Evolutionary conservation across 2,888 invertebrate species (phyloP).

Genomic region (Hofmannophila pseudospretella): DNA sequence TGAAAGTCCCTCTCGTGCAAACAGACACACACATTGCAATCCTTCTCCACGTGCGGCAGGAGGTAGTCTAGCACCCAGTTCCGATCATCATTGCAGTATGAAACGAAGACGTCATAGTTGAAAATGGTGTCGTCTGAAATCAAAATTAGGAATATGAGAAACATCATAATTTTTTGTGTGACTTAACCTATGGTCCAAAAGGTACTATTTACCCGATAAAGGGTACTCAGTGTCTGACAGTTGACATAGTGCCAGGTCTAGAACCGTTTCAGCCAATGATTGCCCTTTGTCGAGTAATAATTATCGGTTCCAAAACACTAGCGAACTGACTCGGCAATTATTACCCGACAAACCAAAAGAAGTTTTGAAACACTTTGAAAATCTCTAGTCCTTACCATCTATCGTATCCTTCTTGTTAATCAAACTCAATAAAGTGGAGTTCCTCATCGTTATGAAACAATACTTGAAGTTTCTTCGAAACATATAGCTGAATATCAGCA

Average conservation of each 20-base stretch:
- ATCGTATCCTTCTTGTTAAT: slow-evolving; percentile 60
- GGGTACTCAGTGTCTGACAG: neutral
- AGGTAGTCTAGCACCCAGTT: slow-evolving; percentile 81
- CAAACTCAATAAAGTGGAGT: slow-evolving; percentile 74
- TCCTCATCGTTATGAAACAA: slow-evolving; percentile 76
- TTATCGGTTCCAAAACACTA: too few species aligned
- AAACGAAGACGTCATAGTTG: slow-evolving; percentile 83
- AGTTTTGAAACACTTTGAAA: too few species aligned
- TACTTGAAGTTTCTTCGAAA: slow-evolving; percentile 77
- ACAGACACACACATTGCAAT: slow-evolving; percentile 79
- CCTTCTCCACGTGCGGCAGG: slow-evolving; percentile 79
- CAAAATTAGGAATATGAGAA: too few species aligned
- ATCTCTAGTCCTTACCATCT: slow-evolving; percentile 37
- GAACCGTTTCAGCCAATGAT: too few species aligned
- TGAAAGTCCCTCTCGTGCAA: slow-evolving; percentile 85
- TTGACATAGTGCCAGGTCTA: too few species aligned
- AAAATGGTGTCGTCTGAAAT: slow-evolving; percentile 44
- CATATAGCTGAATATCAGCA: slow-evolving; percentile 26
- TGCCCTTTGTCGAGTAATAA: too few species aligned
- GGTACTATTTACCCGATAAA: too few species aligned
- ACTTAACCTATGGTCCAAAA: too few species aligned
- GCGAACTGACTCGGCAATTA: too few species aligned
- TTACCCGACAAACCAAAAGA: too few species aligned
- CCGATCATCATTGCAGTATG: slow-evolving; percentile 81
- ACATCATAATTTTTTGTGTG: neutral